Evolutionary conservation across 2,888 invertebrate species (phyloP), one percentile per base, ranked within the genome.

Genomic region (Liposcelis brunnea): DNA sequence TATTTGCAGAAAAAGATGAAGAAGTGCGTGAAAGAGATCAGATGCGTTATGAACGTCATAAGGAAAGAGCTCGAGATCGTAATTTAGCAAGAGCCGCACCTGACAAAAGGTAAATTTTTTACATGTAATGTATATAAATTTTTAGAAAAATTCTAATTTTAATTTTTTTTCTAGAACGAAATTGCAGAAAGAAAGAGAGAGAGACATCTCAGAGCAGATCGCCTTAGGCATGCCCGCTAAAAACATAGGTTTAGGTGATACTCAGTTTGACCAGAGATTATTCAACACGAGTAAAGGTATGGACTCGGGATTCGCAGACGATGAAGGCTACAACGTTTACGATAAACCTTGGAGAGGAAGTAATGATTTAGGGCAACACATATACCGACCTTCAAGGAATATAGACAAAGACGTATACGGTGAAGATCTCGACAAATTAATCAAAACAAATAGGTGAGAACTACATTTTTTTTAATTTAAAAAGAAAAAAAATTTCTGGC

Each of bases 121-220:
- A n/a, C n/a, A n/a, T n/a, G n/a, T n/a, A n/a, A n/a, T 32, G 10
- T 36, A 10, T 7, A 12, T 31, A 31, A 2, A 31, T 16, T 43
- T 6, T 48, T 10, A 12, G 7, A 46, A 33, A 36, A 10, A 45
- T 31, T 44, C 31, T 26, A 26, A 19, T 46, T 19, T 10, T 12
- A 31, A 14, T 47, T 34, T 34, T 44, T 45, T 45, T 56, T 53
- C 11, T 59, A 76, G 77, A 53, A 78, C 87, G 0, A 85, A 90
- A 55, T 62, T 95, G 46, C 86, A 86, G 55, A 74, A 83, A 35
- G 89, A 91, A 57, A 72, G 93, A 2, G 98, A 98, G 55, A 75
- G 98, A 2, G 98, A 98, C 58, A 93, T 98, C 48, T 94, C 93
- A 7, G 98, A 99, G 60, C 93, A 97, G 68, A 97, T 98, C 53